Evolutionary conservation across 2,113 vertebrate genomes (phyloP).

Genomic region (Picathartes gymnocephalus): DNA sequence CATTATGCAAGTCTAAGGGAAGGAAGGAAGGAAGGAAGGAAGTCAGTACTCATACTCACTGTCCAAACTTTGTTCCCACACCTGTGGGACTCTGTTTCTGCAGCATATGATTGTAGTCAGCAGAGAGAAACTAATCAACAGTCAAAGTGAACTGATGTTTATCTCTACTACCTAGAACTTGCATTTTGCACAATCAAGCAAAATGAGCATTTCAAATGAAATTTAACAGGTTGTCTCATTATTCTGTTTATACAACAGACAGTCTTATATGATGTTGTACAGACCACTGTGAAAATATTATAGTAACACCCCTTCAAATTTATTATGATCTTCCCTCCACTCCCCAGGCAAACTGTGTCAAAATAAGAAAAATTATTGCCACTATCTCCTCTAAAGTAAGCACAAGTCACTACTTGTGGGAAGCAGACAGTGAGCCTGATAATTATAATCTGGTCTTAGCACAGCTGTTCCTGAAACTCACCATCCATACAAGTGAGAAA

Average conservation of each 20-base stretch:
- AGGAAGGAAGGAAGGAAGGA: background rate
- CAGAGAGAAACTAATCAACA: background rate
- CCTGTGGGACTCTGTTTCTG: background rate
- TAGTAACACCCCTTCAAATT: background rate
- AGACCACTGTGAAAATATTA: background rate
- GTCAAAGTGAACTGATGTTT: background rate
- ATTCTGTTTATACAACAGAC: background rate
- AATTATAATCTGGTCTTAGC: background rate
- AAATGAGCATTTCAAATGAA: background rate
- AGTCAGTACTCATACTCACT: background rate
- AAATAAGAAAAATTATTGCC: background rate
- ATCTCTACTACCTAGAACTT: background rate
- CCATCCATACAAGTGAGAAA: constrained; percentile 97
- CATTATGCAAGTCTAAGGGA: constrained; percentile 82
- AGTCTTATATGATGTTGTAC: background rate
- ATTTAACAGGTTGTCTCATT: background rate
- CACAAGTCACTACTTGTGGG: background rate
- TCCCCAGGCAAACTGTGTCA: background rate
- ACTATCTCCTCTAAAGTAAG: background rate
- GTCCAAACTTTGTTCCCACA: background rate
- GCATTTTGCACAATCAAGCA: background rate
- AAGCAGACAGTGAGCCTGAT: background rate
- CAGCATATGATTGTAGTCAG: background rate
- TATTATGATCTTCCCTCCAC: background rate
- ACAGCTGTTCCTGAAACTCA: constrained; percentile 56